These are phyloP conservation scores for Pseudanteris insignis DNA, from an alignment of 2,888 invertebrate species.

Conservation along the genomic window DNA sequence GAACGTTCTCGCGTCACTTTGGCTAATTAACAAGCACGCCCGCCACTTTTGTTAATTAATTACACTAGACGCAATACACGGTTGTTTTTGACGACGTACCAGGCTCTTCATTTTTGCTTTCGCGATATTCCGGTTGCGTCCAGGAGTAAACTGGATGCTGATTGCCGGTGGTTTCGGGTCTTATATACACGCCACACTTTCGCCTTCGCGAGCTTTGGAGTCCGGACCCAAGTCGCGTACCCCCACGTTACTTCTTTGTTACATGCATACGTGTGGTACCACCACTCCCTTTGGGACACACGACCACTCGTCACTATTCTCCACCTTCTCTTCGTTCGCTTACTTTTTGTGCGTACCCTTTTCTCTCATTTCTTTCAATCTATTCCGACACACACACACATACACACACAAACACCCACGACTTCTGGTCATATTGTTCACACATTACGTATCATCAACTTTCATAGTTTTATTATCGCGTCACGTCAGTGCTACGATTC, in stretches of 20 bases:
- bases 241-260: constrained; percentile 65
- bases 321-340: constrained; percentile 49
- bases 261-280: constrained; percentile 49
- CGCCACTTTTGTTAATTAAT: constrained; percentile 10
- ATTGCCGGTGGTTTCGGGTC: constrained; percentile 67
- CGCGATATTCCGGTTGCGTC: constrained; percentile 68
- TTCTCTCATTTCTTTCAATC: constrained; percentile 22
- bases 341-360: constrained; percentile 45
- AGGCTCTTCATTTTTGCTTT: constrained; percentile 64
- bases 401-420: constrained; percentile 43
- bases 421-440: constrained; percentile 15
- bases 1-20: neutral
- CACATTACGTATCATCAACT: constrained; percentile 19
- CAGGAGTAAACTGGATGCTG: constrained; percentile 72
- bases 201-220: constrained; percentile 66
- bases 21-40: constrained; percentile 13
- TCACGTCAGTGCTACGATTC: too few relatives aligned
- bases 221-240: constrained; percentile 55
- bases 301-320: constrained; percentile 57
- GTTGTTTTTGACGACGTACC: constrained; percentile 56
- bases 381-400: constrained; percentile 36
- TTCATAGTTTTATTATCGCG: too few relatives aligned
- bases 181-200: constrained; percentile 72
- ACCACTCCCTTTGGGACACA: constrained; percentile 62
- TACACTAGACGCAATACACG: constrained; percentile 29